Evolutionary conservation across 2,888 invertebrate species (phyloP).

Genomic region (Drosophila setosimentum): DNA sequence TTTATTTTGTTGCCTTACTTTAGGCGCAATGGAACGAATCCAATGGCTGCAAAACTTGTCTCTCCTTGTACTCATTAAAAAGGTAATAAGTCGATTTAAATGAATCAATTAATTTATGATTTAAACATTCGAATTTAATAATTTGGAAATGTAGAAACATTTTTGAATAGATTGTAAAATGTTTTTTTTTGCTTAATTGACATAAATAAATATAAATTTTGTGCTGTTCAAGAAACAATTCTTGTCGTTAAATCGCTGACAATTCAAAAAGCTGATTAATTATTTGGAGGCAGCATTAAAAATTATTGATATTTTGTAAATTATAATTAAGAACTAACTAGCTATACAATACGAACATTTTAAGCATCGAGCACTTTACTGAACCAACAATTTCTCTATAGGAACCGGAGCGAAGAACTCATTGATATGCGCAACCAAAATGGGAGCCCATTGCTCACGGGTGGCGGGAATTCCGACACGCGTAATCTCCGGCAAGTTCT

Average conservation of each 20-base stretch:
- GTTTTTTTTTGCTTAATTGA: conserved; percentile 30
- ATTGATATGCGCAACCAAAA: conserved; percentile 82
- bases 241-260: conserved; percentile 31
- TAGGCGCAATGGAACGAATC: background rate
- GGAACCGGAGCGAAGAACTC: conserved; percentile 84
- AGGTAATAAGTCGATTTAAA: background rate
- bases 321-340: conserved; percentile 68
- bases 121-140: conserved; percentile 36
- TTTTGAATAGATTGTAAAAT: conserved; percentile 10
- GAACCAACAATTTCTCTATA: conserved; percentile 82
- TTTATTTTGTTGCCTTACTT: conserved; percentile 24
- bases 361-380: conserved; percentile 50
- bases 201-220: conserved; percentile 72
- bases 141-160: conserved; percentile 51
- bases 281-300: conserved; percentile 74
- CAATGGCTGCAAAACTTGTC: conserved; percentile 3
- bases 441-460: conserved; percentile 84
- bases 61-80: background rate
- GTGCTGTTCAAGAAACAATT: conserved; percentile 25
- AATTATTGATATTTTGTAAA: conserved; percentile 50
- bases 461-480: conserved; percentile 86
- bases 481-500: conserved; percentile 87
- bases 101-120: conserved; percentile 7
- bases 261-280: conserved; percentile 41
- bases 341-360: conserved; percentile 39